A percentile compares a stretch with the other conserved stretches of the same genome.
phyloP scores from a whole-genome alignment of 2,113 vertebrate species.

The Sardina pilchardus region DNA sequence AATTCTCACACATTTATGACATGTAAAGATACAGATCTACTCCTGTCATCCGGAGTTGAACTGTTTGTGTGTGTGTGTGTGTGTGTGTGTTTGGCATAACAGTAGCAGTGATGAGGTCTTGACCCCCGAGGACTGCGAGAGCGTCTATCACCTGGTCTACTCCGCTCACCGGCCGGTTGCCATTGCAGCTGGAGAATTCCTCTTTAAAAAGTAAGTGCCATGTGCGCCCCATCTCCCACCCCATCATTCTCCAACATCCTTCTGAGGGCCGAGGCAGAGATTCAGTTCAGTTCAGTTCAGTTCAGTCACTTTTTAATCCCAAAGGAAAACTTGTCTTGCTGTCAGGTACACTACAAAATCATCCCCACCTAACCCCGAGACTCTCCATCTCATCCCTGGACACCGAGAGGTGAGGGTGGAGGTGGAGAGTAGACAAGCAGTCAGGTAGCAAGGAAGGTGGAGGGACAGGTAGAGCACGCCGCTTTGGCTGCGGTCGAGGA shows the following conservation, averaged over 20 bases:
- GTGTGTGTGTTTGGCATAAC: slow-evolving; percentile 53
- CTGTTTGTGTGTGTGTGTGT: slow-evolving; percentile 25
- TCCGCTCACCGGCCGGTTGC: slow-evolving; percentile 97
- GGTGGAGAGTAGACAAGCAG: background rate
- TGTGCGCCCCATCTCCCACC: background rate
- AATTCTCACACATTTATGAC: background rate
- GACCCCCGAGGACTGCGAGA: slow-evolving; percentile 98
- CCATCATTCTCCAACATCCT: background rate
- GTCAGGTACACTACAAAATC: too few relatives aligned
- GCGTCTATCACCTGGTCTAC: slow-evolving; percentile 97
- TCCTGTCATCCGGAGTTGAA: background rate
- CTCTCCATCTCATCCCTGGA: background rate
- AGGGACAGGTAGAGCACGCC: background rate
- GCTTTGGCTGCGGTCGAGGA: background rate
- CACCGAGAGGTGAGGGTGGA: background rate
- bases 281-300: too few relatives aligned
- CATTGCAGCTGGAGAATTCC: slow-evolving; percentile 95
- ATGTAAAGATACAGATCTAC: background rate
- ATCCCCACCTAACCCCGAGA: background rate
- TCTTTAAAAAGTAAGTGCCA: slow-evolving; percentile 93
- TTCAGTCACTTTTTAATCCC: too few relatives aligned
- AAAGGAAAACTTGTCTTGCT: too few relatives aligned
- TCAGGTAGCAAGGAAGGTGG: background rate
- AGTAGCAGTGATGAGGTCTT: slow-evolving; percentile 99
- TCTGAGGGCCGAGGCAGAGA: background rate